Base-by-base conservation (phyloP, 2,888 invertebrate species). In the Hololepta plana region DNA sequence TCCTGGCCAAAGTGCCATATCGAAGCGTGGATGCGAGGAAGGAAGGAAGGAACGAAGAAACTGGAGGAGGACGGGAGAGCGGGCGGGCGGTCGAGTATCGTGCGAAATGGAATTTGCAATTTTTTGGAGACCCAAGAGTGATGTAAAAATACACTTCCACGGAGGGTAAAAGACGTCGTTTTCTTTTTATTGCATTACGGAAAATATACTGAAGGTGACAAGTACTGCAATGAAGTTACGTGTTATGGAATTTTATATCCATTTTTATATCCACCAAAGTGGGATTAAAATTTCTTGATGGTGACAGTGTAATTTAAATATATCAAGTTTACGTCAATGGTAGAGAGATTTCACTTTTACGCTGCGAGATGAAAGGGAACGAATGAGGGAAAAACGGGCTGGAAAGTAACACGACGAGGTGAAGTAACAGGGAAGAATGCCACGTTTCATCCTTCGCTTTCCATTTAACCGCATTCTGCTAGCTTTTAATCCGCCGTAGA, bases 51-150 rank as follows among this genome's bases (percentile, higher is more conserved):
- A n/a, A n/a, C n/a, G n/a, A n/a, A n/a, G n/a, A n/a, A n/a, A n/a
- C n/a, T n/a, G n/a, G n/a, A n/a, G n/a, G n/a, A n/a, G n/a, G n/a
- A n/a, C n/a, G 26, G 23, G 16, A 26, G 28, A 13, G 29, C 22
- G 22, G 17, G 17, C 21, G 39, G 43, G 39, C 33, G 32, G 39
- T 28, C 28, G 38, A 38, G 32, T 28, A 30, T 34, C 34, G 42
- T 39, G 42, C 43, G 47, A 53, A 54, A 55, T 55, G 53, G 55
- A 55, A 56, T 55, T 55, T 53, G 52, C 53, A 56, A 53, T 54
- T 56, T 50, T 54, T 49, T 49, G 43, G 47, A 41, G 49, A 45
- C 54, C 52, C 53, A 37, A 47, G 54, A 55, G 56, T 54, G 51
- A 49, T 51, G 53, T 55, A 55, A 55, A 55, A 54, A 53, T 54